phyloP scores from a whole-genome alignment of 2,113 vertebrate genomes.

The Mobula birostris region DNA sequence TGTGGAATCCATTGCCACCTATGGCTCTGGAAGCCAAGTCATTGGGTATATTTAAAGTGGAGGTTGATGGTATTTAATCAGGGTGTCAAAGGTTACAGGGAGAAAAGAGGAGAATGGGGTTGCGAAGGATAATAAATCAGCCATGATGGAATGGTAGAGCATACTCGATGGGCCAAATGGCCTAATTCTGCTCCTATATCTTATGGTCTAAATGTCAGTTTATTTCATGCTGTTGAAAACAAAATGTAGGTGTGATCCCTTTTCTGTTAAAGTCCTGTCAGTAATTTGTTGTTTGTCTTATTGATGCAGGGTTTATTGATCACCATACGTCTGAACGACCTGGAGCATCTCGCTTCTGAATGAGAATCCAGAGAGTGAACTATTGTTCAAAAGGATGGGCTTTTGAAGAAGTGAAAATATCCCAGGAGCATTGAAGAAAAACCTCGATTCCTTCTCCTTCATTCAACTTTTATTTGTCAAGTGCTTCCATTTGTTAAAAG shows the following conservation, averaged over 20 bases:
- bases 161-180: too few species aligned
- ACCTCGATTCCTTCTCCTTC: not conserved
- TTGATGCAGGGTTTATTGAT: not conserved
- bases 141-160: too few species aligned
- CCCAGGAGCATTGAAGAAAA: not conserved
- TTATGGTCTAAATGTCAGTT: not conserved
- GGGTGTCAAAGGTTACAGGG: too few species aligned
- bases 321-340: not conserved
- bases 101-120: too few species aligned
- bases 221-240: not conserved
- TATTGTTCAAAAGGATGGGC: not conserved
- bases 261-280: not conserved
- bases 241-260: not conserved
- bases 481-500: not conserved
- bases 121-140: too few species aligned
- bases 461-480: not conserved
- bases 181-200: too few species aligned
- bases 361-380: slow-evolving; percentile 1
- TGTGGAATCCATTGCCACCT: too few species aligned
- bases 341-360: not conserved
- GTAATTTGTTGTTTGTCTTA: not conserved
- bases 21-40: too few species aligned
- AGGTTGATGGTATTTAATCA: too few species aligned
- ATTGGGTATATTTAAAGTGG: too few species aligned
- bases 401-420: not conserved